These are phyloP conservation scores for Strongylocentrotus purpuratus DNA, from an alignment of 35 echinoderm and acorn worm genomes.

Conservation along the genomic window DNA sequence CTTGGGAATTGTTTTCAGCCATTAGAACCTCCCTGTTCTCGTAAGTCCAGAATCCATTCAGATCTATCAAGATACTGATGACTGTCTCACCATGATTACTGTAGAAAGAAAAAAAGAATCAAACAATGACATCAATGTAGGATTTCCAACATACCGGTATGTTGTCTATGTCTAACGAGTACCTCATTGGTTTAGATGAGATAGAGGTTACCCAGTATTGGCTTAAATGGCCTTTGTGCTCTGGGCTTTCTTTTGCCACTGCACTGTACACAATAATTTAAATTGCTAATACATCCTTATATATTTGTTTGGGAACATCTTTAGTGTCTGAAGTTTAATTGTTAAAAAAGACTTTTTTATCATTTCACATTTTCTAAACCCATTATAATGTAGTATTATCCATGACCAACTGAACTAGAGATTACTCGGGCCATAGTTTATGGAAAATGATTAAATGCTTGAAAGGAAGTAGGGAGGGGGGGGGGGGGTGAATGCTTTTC, in stretches of 20 bases:
- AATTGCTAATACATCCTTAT: too few relatives aligned
- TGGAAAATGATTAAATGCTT: too few relatives aligned
- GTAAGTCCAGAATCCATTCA: constrained; percentile 98
- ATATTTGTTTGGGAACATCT: too few relatives aligned
- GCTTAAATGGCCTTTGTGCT: neutral
- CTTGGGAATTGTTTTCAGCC: constrained; percentile 87
- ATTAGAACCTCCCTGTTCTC: constrained; percentile 98
- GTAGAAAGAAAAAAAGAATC: neutral
- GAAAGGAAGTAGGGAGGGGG: too few relatives aligned
- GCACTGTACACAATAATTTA: too few relatives aligned
- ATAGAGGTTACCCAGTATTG: neutral
- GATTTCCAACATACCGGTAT: neutral
- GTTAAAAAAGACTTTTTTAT: too few relatives aligned
- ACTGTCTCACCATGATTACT: constrained; percentile 98
- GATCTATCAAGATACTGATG: constrained; percentile 93
- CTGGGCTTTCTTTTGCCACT: neutral
- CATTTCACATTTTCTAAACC: too few relatives aligned
- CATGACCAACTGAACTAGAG: too few relatives aligned
- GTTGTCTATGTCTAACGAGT: neutral
- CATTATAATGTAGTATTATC: too few relatives aligned
- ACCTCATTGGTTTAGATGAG: neutral
- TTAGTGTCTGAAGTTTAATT: too few relatives aligned
- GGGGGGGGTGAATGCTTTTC: too few relatives aligned
- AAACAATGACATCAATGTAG: neutral
- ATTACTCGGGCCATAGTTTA: too few relatives aligned